Base-by-base conservation (phyloP, 2,888 invertebrate species). In the Chydorus sphaericus region DNA sequence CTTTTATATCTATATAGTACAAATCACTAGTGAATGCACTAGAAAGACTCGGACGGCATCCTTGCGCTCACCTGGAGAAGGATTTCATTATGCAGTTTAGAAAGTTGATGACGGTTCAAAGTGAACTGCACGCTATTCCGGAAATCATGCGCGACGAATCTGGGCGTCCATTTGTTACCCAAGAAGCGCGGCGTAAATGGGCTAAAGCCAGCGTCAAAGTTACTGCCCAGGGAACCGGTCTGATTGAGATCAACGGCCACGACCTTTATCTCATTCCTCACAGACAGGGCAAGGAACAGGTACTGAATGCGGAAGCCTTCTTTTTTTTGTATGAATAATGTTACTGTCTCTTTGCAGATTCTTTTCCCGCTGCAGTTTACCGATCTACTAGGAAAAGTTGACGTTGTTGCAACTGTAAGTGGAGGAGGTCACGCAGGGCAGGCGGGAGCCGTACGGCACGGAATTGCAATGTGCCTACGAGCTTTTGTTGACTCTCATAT, bases 371-470 rank as follows among this genome's bases (percentile, higher is more conserved):
- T 96, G 59, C 77, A 86, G 62, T 85, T 92, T 65, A 78, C 83
- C 57, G 79, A 78, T 28, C 76, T 85, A 78, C 69, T 83, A 57
- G 79, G 81, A 50, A 75, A 79, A 69, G 84, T 93, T 44, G 94
- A 96, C 71, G 71, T 94, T 26, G 85, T 84, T 66, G 89, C 85
- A 44, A 77, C 78, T 63, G 77, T 86, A 33, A 74, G 71, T 62
- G 79, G 79, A 36, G 85, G 85, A 36, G 91, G 91, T 11, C 73
- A 77, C 33, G 80, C 84, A 16, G 83, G 85, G 1, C 86, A 91
- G 70, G 79, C 92, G n/a, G 91, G 91, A 37, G 89, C 90, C 52
- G 77, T 94, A 57, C 79, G 94, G 59, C 85, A 83, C 78, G 93
- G 86, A 26, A 81, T 94, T 57, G 77, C 93, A n/a, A 79, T 79